Evolutionary conservation across 2,888 invertebrate genomes (phyloP), one percentile per base, ranked within the genome.

Genomic region (Melipona bicolor): DNA sequence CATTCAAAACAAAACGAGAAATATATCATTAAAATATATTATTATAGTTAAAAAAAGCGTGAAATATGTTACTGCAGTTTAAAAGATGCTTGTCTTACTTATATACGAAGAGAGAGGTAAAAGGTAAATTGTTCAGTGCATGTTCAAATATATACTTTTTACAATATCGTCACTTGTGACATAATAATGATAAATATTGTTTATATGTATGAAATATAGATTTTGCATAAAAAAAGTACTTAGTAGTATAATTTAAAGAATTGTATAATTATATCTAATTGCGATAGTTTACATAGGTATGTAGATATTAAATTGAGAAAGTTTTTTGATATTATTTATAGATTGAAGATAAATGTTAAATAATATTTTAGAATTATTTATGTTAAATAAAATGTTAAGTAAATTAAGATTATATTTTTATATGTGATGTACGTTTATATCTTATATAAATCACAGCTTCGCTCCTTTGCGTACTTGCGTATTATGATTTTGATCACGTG

Each of bases 51-150:
- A 61, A 15, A 43, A 61, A n/a, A 64, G 5, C 43, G 32, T 75
- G 54, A 75, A 49, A 71, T 65, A 69, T 71, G 17, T 72, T 19
- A 15, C 9, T 27, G 24, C 49, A n/a, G n/a, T n/a, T 54, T 49
- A 72, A 9, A 59, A 56, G 4, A 11, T 72, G 24, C 6, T 17
- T 15, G 4, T 27, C 13, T 75, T 19, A 17, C 6, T 9, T 17
- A 32, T n/a, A 27, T n/a, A 36, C 24, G 52, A 52, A 50, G 13
- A 62, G 21, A 69, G 69, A 62, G 68, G 54, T 80, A 65, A 64
- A 62, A 64, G 71, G 82, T 83, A 32, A 67, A 32, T 70, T 19
- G 36, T 32, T 32, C 32, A 32, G 32, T 32, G 32, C 32, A 32
- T 32, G 4, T 49, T 56, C 27, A 54, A 36, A 49, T 27, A 65